A percentile compares a stretch with the other conserved stretches of the same genome.
These are phyloP conservation scores for Plagiodera versicolora DNA, from an alignment of 2,888 invertebrate genomes.

Conservation along the genomic window DNA sequence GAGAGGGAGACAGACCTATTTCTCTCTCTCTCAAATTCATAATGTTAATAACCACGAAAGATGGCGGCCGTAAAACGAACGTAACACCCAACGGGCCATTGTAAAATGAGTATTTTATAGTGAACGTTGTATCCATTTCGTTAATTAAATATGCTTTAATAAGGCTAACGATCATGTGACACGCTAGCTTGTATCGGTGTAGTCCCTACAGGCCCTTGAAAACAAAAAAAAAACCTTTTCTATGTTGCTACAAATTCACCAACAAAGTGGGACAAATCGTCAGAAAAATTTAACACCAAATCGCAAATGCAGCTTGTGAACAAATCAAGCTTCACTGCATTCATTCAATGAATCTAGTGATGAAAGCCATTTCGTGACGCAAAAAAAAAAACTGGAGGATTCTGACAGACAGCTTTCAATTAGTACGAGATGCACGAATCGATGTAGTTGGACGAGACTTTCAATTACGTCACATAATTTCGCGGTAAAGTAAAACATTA, in stretches of 20 bases:
- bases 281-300: no score
- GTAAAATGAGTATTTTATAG: no score
- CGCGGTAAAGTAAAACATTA: no score
- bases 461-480: background rate
- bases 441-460: background rate
- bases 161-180: background rate
- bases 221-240: background rate
- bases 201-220: background rate
- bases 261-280: no score
- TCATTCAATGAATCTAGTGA: no score
- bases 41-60: background rate
- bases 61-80: background rate
- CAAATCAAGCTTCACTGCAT: no score
- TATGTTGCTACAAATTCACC: no score
- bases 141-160: background rate
- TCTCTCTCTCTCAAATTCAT: background rate
- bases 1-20: no score
- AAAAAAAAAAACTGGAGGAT: no score
- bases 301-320: no score
- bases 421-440: background rate
- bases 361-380: no score
- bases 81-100: background rate
- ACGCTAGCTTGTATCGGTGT: background rate
- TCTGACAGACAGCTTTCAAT: background rate
- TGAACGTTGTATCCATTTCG: background rate